phyloP scores from a whole-genome alignment of 2,797 vertebrate genomes.

The Carcharodon carcharias region DNA sequence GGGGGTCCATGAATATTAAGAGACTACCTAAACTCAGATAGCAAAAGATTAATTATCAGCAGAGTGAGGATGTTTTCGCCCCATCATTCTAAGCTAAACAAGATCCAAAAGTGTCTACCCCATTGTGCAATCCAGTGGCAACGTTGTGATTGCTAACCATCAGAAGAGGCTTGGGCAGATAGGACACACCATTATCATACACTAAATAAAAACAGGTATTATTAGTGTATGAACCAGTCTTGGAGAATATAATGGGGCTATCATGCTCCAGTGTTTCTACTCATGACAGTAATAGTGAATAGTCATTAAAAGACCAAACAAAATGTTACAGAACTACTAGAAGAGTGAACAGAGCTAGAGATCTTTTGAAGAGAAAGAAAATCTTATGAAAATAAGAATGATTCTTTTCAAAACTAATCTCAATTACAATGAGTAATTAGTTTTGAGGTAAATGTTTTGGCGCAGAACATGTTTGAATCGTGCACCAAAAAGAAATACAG shows the following conservation, averaged over 20 bases:
- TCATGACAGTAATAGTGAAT: not conserved
- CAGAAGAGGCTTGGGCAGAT: not conserved
- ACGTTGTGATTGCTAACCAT: not conserved
- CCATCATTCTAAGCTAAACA: not conserved
- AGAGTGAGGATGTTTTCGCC: too few species aligned
- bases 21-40: not conserved
- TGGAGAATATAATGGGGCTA: not conserved
- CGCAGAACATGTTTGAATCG: not conserved
- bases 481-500: too few species aligned
- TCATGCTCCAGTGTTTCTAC: not conserved
- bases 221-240: not conserved
- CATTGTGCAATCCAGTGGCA: not conserved
- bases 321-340: not conserved
- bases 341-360: not conserved
- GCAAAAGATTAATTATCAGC: not conserved
- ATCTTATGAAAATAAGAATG: too few species aligned
- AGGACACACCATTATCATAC: not conserved
- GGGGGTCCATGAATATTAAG: not conserved
- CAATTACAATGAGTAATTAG: not conserved
- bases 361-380: not conserved
- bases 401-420: not conserved
- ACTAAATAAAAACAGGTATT: not conserved
- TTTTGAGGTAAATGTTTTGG: not conserved
- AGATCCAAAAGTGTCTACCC: not conserved
- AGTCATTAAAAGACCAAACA: not conserved